phyloP scores from a whole-genome alignment of 2,113 vertebrate genomes.

The Epinephelus fuscoguttatus region DNA sequence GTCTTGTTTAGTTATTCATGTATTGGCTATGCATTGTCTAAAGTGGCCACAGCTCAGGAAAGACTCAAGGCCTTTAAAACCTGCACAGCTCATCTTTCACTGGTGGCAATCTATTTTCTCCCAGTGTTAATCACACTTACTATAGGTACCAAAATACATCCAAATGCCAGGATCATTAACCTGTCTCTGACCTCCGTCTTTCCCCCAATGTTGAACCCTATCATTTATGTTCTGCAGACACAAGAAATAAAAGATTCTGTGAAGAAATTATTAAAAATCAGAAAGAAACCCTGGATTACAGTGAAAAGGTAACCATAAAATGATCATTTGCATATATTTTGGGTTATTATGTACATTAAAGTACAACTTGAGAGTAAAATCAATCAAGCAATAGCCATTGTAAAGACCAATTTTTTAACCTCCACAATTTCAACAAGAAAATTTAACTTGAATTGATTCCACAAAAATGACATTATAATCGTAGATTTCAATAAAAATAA shows the following conservation, averaged over 20 bases:
- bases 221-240: slow-evolving; percentile 76
- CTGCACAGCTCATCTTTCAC: slow-evolving; percentile 57
- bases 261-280: slow-evolving; percentile 4
- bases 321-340: too few species aligned
- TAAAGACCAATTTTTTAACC: too few species aligned
- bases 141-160: slow-evolving; percentile 37
- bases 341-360: too few species aligned
- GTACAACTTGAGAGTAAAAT: too few species aligned
- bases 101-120: slow-evolving; percentile 64
- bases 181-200: slow-evolving; percentile 68
- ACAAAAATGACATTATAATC: too few species aligned
- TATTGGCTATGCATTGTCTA: slow-evolving; percentile 50
- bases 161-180: slow-evolving; percentile 76
- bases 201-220: slow-evolving; percentile 72
- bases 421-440: too few species aligned
- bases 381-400: too few species aligned
- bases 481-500: too few species aligned
- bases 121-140: slow-evolving; percentile 57
- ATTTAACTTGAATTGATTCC: too few species aligned
- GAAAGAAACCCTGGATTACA: too few species aligned
- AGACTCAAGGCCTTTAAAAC: slow-evolving; percentile 62
- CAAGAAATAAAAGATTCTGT: slow-evolving; percentile 70
- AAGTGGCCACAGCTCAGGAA: slow-evolving; percentile 51
- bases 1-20: slow-evolving; percentile 59
- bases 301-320: too few species aligned